Percentiles rank a stretch among this genome's conserved stretches.
Evolutionary conservation across 2,888 invertebrate species (phyloP).

Genomic region (Acanthosepion pharaonis): DNA sequence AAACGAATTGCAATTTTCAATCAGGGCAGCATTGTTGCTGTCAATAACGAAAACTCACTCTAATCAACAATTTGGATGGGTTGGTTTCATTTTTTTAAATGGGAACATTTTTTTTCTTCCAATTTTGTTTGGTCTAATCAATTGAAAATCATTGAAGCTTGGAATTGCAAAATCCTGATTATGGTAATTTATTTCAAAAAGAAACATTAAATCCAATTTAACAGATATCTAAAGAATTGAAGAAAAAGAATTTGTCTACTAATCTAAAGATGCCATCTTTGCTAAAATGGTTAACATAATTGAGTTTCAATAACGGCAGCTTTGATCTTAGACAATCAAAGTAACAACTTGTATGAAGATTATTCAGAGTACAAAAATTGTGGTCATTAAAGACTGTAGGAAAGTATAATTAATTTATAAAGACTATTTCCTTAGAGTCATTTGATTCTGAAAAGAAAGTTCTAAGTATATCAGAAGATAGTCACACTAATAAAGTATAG

Average conservation of each 20-base stretch:
- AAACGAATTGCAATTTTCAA: not conserved
- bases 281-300: conserved; percentile 11
- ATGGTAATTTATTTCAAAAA: not conserved
- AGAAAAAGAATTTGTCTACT: not conserved
- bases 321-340: not conserved
- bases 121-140: not conserved
- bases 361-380: not conserved
- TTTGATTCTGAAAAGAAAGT: not conserved
- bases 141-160: not conserved
- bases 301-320: not conserved
- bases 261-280: not conserved
- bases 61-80: not conserved
- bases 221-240: not conserved
- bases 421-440: not conserved
- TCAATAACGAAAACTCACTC: not conserved
- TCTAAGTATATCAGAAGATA: not conserved
- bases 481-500: too few relatives aligned
- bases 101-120: not conserved
- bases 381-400: not conserved
- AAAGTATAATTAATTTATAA: not conserved
- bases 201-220: conserved; percentile 23
- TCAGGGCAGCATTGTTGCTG: not conserved
- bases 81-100: not conserved
- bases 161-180: not conserved
- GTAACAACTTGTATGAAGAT: not conserved